Conservation (phyloP, 2,113 vertebrate genomes). For the Ascaphus truei region DNA sequence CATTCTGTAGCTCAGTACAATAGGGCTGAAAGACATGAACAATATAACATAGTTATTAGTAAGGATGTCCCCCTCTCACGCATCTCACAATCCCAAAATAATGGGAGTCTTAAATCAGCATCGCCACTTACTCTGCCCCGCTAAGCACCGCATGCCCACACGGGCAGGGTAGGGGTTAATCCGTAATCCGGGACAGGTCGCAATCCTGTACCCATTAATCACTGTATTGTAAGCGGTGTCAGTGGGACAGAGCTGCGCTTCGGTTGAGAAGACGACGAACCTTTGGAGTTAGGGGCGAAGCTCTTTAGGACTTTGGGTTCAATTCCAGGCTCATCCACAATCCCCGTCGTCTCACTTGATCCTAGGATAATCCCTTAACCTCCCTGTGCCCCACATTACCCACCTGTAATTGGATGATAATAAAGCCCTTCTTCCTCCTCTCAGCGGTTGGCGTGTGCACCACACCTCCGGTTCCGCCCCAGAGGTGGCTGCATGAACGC, state of each 20-base stretch:
- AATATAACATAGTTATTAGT: not conserved
- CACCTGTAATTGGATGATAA: not conserved
- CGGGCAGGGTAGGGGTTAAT: too few relatives aligned
- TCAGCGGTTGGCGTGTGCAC: not conserved
- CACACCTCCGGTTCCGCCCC: too few relatives aligned
- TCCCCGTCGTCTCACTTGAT: not conserved
- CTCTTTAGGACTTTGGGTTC: not conserved
- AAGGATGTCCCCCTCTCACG: too few relatives aligned
- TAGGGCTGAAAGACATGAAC: not conserved
- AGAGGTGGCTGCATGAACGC: too few relatives aligned
- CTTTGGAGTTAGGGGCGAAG: not conserved
- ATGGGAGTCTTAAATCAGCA: too few relatives aligned
- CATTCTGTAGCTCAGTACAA: not conserved
- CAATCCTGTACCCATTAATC: slow-evolving; percentile 1
- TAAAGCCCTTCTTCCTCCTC: not conserved
- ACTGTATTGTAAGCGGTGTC: not conserved
- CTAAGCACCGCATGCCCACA: too few relatives aligned
- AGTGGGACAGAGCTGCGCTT: slow-evolving; percentile 9
- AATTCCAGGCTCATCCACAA: not conserved
- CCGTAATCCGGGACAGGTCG: slow-evolving; percentile 15
- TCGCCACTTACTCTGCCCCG: too few relatives aligned
- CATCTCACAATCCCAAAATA: too few relatives aligned
- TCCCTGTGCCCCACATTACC: not conserved
- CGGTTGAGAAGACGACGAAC: not conserved
- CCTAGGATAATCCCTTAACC: slow-evolving; percentile 4